Evolutionary conservation across 1,140 invertebrate species (phyloP), one percentile per base, ranked within the genome.

Genomic region (Helicoverpa armigera): DNA sequence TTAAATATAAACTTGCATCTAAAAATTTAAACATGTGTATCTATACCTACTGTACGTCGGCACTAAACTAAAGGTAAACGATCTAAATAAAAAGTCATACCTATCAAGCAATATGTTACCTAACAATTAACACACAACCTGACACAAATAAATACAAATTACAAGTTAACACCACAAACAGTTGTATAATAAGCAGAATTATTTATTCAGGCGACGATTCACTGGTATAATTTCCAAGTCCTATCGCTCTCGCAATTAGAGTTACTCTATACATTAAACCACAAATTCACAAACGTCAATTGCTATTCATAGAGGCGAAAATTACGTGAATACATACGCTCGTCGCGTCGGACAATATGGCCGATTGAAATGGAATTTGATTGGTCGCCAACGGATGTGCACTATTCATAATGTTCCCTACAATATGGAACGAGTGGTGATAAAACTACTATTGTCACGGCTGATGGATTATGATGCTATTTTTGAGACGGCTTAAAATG

Each of bases 311-410:
- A 29, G 11, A 31, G 53, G 69, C 18, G 69, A 31, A 9, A 72
- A 72, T 72, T 53, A 31, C 48, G 50, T 72, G 50, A 54, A 70
- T 67, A 50, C 65, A 18, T 72, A 31, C 50, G 23, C 54, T 9
- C 14, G 23, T 14, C 11, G 43, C 14, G 67, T 70, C 5, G 50
- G 13, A 72, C 53, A 75, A 75, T 75, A 31, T 16, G 16, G 31
- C 13, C 58, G 72, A 75, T 75, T 75, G 53, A 48, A 75, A 60
- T 75, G 14, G 56, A 75, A 23, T 48, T 31, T 58, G 72, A 58
- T 61, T 60, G 72, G 72, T 51, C 35, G 14, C 18, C 50, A 60
- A 43, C 53, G 72, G 72, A 75, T 75, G 72, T 75, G 31, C 72
- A 75, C 53, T 60, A 75, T 75, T 58, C 72, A 75, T 60, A 75